Conservation (phyloP, 1,140 invertebrate species). For the Drosophila aff. region DNA sequence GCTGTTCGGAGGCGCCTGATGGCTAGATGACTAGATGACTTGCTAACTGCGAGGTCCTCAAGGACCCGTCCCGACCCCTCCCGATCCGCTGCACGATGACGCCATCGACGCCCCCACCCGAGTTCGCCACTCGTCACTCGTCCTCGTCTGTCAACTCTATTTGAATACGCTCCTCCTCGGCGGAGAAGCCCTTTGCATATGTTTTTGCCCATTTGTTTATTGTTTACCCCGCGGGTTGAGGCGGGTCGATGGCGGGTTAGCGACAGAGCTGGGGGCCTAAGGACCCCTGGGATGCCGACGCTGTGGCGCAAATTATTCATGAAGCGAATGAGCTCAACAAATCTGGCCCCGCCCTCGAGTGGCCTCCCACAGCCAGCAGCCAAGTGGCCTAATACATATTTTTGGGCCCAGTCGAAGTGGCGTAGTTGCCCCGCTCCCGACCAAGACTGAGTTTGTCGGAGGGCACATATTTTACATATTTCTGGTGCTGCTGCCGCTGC, state of each 20-base stretch:
- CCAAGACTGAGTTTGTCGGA: conserved; percentile 9
- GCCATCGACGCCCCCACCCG: conserved; percentile 60
- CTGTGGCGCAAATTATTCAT: conserved; percentile 81
- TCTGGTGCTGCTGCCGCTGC: conserved; percentile 19
- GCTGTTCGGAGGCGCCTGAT: conserved; percentile 67
- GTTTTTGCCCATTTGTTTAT: conserved; percentile 81
- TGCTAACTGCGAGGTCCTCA: conserved; percentile 54
- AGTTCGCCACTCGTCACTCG: conserved; percentile 45
- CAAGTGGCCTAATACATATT: conserved; percentile 83
- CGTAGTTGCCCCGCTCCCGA: conserved; percentile 38
- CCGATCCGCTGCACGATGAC: conserved; percentile 49
- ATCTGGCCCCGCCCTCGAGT: conserved; percentile 56
- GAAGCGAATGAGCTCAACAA: conserved; percentile 81
- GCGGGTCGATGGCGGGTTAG: conserved; percentile 6
- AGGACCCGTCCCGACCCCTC: background rate
- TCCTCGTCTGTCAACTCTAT: conserved; percentile 70
- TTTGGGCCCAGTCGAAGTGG: conserved; percentile 63
- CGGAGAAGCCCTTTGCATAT: conserved; percentile 66
- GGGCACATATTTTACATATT: conserved; percentile 74
- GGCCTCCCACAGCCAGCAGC: conserved; percentile 34
- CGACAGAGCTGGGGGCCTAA: background rate
- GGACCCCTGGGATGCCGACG: conserved; percentile 56
- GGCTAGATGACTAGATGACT: conserved; percentile 76
- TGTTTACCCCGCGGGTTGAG: conserved; percentile 47
- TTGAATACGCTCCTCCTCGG: conserved; percentile 53